Conservation (phyloP, 2,113 vertebrate species). For the Gallinago paraguaiae region DNA sequence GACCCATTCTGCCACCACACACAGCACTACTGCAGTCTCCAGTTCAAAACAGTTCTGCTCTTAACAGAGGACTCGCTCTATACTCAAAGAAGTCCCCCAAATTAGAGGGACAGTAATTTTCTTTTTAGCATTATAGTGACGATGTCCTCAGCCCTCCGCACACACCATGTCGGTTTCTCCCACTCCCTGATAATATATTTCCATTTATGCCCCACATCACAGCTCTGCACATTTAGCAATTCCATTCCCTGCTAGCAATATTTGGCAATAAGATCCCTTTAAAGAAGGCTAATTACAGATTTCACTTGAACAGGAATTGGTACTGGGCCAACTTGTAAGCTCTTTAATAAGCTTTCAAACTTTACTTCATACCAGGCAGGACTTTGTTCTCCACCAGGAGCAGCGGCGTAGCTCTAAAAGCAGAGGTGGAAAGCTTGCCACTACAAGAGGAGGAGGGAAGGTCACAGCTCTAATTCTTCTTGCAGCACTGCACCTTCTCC, state of each 20-base stretch:
- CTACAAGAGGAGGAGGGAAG: background rate
- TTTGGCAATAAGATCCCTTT: background rate
- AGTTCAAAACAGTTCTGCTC: background rate
- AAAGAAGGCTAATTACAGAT: constrained; percentile 25
- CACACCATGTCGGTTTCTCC: background rate
- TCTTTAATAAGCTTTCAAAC: constrained; percentile 12
- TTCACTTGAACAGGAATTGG: background rate
- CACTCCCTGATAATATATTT: background rate
- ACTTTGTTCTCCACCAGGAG: background rate
- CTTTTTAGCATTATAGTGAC: background rate
- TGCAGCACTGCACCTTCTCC: background rate
- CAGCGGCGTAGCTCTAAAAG: background rate
- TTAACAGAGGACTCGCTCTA: background rate
- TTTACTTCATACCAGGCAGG: background rate
- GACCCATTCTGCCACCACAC: background rate
- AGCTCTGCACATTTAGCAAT: background rate
- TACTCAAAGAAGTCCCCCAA: background rate
- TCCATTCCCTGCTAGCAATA: background rate
- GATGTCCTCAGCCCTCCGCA: background rate
- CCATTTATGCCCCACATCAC: background rate
- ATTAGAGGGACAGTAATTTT: background rate
- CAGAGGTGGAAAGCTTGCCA: background rate
- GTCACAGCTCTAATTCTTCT: background rate
- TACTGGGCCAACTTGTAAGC: background rate
- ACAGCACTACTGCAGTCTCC: background rate